Evolutionary conservation across 1,140 invertebrate species (phyloP), one percentile per base, ranked within the genome.

Genomic region (Ridgeia piscesae): DNA sequence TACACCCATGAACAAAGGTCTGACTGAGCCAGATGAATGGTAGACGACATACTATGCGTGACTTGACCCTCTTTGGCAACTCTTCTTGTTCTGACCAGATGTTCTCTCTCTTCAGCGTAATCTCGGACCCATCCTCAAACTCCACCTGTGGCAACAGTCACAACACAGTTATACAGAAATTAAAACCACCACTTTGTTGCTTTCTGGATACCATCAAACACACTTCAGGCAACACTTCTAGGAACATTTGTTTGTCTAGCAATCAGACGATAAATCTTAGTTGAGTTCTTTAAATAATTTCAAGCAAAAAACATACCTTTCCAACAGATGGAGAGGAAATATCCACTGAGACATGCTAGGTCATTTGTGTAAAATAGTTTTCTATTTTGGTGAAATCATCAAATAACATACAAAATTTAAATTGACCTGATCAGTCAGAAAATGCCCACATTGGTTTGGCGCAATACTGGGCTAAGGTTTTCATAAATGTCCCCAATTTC

Each of bases 71-170:
- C 93, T 96, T 96, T n/a, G 96, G 96, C 27, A 96, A 92, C 34
- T 96, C 95, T 92, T 96, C 96, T 91, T 94, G 93, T 33, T 94
- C 92, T 33, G 94, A 92, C 95, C 95, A 96, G 33, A 96, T 93
- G 35, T 96, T 95, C 92, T 96, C 95, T 50, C 96, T 93, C 92
- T 95, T 94, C 33, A 95, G 92, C 48, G 92, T 93, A 48, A 94
- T 92, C 88, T 95, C 93, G 77, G 95, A 95, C 27, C 94, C 95
- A 94, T 96, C 96, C 93, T 96, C 96, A 95, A 96, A 96, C 92
- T 95, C 94, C 91, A 96, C 94, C 95, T 96, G 91, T n/a, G 94
- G 92, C n/a, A 77, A 77, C 58, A 77, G 58, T 17, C 58, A 77
- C 27, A 17, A 77, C 27, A n/a, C 92, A 34, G 34, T 1, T 50